phyloP scores from a whole-genome alignment of 2,888 invertebrate genomes.

The Seira ritae region DNA sequence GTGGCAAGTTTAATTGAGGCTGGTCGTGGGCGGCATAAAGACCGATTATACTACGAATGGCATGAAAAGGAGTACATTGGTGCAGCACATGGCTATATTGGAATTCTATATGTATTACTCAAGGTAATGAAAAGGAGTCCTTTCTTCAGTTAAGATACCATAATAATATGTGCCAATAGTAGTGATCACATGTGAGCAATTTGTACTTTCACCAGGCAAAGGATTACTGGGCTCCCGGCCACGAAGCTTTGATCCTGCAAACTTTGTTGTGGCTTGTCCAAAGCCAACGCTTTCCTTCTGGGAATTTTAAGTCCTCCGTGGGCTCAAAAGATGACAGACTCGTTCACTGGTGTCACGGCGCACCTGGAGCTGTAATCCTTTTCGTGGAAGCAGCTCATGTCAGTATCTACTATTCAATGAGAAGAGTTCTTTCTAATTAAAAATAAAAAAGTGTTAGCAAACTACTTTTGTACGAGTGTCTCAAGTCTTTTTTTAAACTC shows the following conservation, averaged over 20 bases:
- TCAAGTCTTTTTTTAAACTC: slow-evolving; percentile 36
- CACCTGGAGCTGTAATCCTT: slow-evolving; percentile 88
- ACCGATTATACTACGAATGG: slow-evolving; percentile 86
- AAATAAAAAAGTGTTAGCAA: neutral
- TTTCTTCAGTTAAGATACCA: neutral
- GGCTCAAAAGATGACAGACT: slow-evolving; percentile 84
- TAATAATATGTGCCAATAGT: no score
- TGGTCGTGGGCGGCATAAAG: slow-evolving; percentile 38
- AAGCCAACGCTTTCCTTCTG: slow-evolving; percentile 69
- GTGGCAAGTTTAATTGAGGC: slow-evolving; percentile 80
- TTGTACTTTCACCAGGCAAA: slow-evolving; percentile 77
- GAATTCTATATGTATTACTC: slow-evolving; percentile 89
- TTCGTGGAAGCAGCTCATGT: slow-evolving; percentile 84
- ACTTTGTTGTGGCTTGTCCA: slow-evolving; percentile 81
- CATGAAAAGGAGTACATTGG: slow-evolving; percentile 87
- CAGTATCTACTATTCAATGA: slow-evolving; percentile 57
- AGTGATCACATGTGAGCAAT: no score
- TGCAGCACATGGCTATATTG: slow-evolving; percentile 92
- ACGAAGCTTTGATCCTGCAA: slow-evolving; percentile 80
- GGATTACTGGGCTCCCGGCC: slow-evolving; percentile 78
- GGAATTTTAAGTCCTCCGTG: slow-evolving; percentile 80
- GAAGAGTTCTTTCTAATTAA: neutral
- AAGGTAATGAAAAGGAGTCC: slow-evolving; percentile 78
- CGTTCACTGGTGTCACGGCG: slow-evolving; percentile 97
- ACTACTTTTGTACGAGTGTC: no score